Evolutionary conservation across 2,888 invertebrate genomes (phyloP), one percentile per base, ranked within the genome.

Genomic region (Elmis aenea): DNA sequence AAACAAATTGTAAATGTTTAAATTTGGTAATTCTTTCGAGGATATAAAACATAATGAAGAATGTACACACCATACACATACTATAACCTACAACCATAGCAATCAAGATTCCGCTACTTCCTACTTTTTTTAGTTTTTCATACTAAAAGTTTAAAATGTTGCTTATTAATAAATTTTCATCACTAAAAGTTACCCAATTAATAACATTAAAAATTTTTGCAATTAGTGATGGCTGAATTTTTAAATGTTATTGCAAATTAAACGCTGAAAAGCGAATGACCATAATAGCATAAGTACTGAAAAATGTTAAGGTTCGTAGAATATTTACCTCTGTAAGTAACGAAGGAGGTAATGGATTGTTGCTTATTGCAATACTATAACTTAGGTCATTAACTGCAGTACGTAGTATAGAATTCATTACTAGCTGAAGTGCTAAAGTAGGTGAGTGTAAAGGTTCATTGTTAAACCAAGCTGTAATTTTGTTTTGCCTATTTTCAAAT

Each of bases 81-180:
- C 83, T 81, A 61, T 82, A 85, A 6, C 82, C 81, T 26, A 88
- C 69, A n/a, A n/a, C n/a, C n/a, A n/a, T n/a, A n/a, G n/a, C n/a
- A n/a, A n/a, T n/a, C n/a, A n/a, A n/a, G n/a, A n/a, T n/a, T n/a
- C n/a, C n/a, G n/a, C n/a, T n/a, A n/a, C n/a, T n/a, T n/a, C n/a
- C n/a, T n/a, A n/a, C n/a, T n/a, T n/a, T n/a, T n/a, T n/a, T n/a
- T n/a, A n/a, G n/a, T n/a, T n/a, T n/a, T n/a, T n/a, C n/a, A n/a
- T n/a, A n/a, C n/a, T n/a, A n/a, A n/a, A n/a, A n/a, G n/a, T n/a
- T n/a, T n/a, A n/a, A n/a, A n/a, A n/a, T n/a, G n/a, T n/a, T n/a
- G n/a, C n/a, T n/a, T n/a, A n/a, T n/a, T n/a, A n/a, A n/a, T n/a
- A n/a, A n/a, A n/a, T n/a, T n/a, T n/a, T n/a, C n/a, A n/a, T n/a